phyloP scores from a whole-genome alignment of 2,888 invertebrate genomes.

The Hybos culiciformis region DNA sequence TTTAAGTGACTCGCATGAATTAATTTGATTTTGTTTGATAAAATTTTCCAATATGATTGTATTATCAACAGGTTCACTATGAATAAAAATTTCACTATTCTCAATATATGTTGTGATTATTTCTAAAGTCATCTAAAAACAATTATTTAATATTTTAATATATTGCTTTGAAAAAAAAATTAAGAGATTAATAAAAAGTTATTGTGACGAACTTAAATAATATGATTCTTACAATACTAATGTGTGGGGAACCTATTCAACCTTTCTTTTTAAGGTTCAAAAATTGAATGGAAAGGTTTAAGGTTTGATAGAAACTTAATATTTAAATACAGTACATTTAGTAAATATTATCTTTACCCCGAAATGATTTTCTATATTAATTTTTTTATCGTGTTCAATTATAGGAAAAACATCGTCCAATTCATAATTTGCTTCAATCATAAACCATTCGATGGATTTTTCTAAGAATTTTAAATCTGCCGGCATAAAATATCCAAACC shows the following conservation, averaged over 20 bases:
- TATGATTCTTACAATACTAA: no score
- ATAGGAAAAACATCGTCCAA: constrained; percentile 64
- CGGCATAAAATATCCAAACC: constrained; percentile 42
- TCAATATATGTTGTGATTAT: constrained; percentile 38
- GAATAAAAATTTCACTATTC: constrained; percentile 56
- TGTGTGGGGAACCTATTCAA: no score
- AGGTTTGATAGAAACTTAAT: no score
- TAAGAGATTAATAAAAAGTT: neutral
- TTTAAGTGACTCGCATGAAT: constrained; percentile 16
- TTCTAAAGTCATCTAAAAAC: constrained; percentile 35
- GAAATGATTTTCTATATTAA: constrained; percentile 32
- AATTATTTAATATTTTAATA: neutral
- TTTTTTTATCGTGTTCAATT: constrained; percentile 35
- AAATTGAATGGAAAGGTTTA: no score
- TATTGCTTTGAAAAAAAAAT: neutral
- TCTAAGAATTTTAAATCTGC: constrained; percentile 66
- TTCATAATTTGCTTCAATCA: constrained; percentile 60
- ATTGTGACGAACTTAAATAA: no score
- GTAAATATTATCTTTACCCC: no score
- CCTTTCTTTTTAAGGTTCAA: no score
- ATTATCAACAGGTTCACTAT: constrained; percentile 52
- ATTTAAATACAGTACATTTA: no score
- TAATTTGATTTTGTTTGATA: constrained; percentile 40
- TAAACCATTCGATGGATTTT: constrained; percentile 58
- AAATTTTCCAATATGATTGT: constrained; percentile 49